phyloP scores from a whole-genome alignment of 1,140 invertebrate species.

The Aricia agestis region DNA sequence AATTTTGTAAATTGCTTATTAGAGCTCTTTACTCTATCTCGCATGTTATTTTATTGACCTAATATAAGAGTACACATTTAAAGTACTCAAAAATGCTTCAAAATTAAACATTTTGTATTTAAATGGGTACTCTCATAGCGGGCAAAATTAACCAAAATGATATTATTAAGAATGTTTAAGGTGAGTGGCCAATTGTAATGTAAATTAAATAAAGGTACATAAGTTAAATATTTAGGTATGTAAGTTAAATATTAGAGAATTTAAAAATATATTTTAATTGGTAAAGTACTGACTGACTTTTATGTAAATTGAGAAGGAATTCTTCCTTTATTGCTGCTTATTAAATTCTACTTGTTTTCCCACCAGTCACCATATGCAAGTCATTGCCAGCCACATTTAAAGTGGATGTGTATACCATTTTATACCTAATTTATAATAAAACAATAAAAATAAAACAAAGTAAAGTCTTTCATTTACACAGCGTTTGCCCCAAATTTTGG shows the following conservation, averaged over 20 bases:
- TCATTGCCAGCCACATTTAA: slow-evolving; percentile 5
- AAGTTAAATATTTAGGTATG: too few relatives aligned
- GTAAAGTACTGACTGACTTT: slow-evolving; percentile 6
- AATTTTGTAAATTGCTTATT: slow-evolving; percentile 57
- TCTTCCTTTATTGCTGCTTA: not conserved
- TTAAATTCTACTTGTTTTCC: slow-evolving; percentile 7
- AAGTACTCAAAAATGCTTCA: not conserved
- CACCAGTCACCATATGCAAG: not conserved
- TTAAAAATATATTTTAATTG: not conserved
- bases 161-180: slow-evolving; percentile 32
- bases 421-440: slow-evolving; percentile 14
- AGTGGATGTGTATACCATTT: slow-evolving; percentile 8
- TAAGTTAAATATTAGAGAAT: slow-evolving; percentile 10
- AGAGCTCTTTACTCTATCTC: slow-evolving; percentile 60
- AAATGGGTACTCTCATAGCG: not conserved
- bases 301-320: not conserved
- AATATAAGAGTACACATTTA: slow-evolving; percentile 26
- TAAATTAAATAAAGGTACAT: slow-evolving; percentile 33
- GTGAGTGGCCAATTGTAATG: slow-evolving; percentile 44
- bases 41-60: slow-evolving; percentile 27
- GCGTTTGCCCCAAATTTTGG: not conserved
- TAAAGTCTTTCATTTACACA: not conserved
- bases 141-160: not conserved
- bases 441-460: slow-evolving; percentile 4
- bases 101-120: not conserved